Base-by-base conservation (phyloP, 2,888 invertebrate genomes). In the Chymomyza caudatula region DNA sequence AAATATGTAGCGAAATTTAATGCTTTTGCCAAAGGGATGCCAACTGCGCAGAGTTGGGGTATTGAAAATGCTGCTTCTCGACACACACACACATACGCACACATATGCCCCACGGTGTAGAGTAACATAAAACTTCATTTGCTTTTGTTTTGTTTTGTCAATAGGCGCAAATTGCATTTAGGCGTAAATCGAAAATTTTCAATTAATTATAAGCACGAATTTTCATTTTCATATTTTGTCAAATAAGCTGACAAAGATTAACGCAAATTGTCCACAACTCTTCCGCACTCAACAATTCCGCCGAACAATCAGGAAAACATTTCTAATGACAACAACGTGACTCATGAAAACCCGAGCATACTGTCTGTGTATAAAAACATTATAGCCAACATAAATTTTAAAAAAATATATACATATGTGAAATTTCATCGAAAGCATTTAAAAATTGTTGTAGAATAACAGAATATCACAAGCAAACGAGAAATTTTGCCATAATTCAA, bases 141-240 rank as follows among this genome's bases (percentile, higher is more conserved):
- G 63, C 61, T 66, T 74, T 74, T 78, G 17, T 47, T 59, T 70
- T 65, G 64, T 74, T 52, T 29, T 47, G 47, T 54, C 63, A 63
- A 47, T 49, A 51, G 8, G 20, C 61, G 60, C 69, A 74, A 83
- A 73, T 80, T 83, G 80, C 80, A 79, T 83, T 83, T 83, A 77
- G 66, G 66, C 55, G 61, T 65, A 80, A 73, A 86, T 77, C 69
- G 70, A 74, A 77, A 72, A 67, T 69, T 63, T 76, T 55, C 29
- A 37, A 37, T 37, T 47, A 47, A 47, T 17, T 47, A 47, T 47
- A 47, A 47, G n/a, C 47, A 13, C 19, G 47, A n/a, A 47, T 19
- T 47, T 47, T 17, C 19, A 47, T 17, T 19, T 6, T 47, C 13
- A 47, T 17, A 47, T 47, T 47, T 47, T 47, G 47, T 19, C 47